Conservation (phyloP, 2,888 invertebrate genomes). For the Argyresthia goedartella region DNA sequence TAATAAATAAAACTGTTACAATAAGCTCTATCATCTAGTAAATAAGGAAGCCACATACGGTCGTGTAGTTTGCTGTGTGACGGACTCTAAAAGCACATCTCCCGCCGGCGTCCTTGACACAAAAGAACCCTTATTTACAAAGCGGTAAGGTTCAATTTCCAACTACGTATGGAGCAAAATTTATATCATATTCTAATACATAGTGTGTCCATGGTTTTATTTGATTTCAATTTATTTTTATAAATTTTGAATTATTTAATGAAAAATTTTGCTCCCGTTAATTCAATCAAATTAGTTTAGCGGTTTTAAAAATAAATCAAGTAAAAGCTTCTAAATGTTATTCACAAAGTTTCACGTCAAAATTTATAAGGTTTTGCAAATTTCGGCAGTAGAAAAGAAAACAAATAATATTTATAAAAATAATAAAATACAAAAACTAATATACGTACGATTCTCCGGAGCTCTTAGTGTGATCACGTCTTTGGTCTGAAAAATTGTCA, state of each 20-base stretch:
- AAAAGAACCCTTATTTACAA: slow-evolving; percentile 28
- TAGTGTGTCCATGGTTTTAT: neutral
- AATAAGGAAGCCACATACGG: slow-evolving; percentile 38
- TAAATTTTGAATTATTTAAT: neutral
- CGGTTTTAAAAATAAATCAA: too few relatives aligned
- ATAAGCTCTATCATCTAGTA: neutral
- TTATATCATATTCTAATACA: too few relatives aligned
- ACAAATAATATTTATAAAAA: neutral
- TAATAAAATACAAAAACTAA: slow-evolving; percentile 1
- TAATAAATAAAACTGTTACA: too few relatives aligned
- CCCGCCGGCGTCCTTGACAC: slow-evolving; percentile 57
- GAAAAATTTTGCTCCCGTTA: too few relatives aligned
- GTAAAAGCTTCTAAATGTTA: slow-evolving; percentile 9
- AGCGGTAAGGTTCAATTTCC: slow-evolving; percentile 14
- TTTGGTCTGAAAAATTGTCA: slow-evolving; percentile 23
- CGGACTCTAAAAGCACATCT: slow-evolving; percentile 59
- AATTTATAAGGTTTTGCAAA: neutral
- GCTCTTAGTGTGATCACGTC: slow-evolving; percentile 42
- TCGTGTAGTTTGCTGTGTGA: slow-evolving; percentile 40
- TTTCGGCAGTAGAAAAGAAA: slow-evolving; percentile 1
- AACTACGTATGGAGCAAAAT: neutral
- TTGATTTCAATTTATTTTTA: neutral
- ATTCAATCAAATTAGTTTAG: too few relatives aligned
- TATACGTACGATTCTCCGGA: slow-evolving; percentile 63
- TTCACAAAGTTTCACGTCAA: slow-evolving; percentile 9